A percentile compares a stretch with the other conserved stretches of the same genome.
phyloP scores from a whole-genome alignment of 2,888 invertebrate species.

The Drosophila dives region DNA sequence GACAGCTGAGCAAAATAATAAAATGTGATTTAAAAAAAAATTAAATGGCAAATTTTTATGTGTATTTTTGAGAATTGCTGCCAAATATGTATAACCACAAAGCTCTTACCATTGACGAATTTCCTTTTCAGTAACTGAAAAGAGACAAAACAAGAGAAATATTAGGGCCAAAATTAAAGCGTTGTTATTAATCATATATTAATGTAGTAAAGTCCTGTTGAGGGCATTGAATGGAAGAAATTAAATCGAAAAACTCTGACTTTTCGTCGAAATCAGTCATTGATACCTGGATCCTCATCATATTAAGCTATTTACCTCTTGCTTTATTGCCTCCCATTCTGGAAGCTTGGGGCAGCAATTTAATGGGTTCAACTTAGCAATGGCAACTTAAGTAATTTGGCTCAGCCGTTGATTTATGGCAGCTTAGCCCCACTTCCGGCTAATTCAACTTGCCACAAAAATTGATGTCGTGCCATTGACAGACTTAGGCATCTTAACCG shows the following conservation, averaged over 20 bases:
- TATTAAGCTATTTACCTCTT: conserved; percentile 29
- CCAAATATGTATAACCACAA: background rate
- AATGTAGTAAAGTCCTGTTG: background rate
- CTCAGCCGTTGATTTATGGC: conserved; percentile 65
- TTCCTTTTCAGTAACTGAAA: conserved; percentile 94
- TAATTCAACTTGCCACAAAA: conserved; percentile 38
- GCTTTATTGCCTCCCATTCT: conserved; percentile 12
- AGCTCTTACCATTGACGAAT: conserved; percentile 92
- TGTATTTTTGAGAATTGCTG: conserved; percentile 11
- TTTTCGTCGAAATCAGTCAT: background rate
- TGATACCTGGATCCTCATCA: background rate
- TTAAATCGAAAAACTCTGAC: conserved; percentile 1
- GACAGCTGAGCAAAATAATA: conserved; percentile 26
- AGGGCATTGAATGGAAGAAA: background rate
- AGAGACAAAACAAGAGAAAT: conserved; percentile 84
- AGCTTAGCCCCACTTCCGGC: conserved; percentile 47
- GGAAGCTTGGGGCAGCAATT: background rate
- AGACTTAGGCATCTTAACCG: conserved; percentile 44
- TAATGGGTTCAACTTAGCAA: conserved; percentile 9
- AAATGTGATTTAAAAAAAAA: background rate
- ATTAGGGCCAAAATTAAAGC: background rate
- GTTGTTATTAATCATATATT: background rate
- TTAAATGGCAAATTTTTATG: conserved; percentile 7
- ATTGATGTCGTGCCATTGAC: conserved; percentile 63
- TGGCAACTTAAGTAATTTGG: conserved; percentile 44